Evolutionary conservation across 2,888 invertebrate species (phyloP), one percentile per base, ranked within the genome.

Genomic region (Laspeyria flexula): DNA sequence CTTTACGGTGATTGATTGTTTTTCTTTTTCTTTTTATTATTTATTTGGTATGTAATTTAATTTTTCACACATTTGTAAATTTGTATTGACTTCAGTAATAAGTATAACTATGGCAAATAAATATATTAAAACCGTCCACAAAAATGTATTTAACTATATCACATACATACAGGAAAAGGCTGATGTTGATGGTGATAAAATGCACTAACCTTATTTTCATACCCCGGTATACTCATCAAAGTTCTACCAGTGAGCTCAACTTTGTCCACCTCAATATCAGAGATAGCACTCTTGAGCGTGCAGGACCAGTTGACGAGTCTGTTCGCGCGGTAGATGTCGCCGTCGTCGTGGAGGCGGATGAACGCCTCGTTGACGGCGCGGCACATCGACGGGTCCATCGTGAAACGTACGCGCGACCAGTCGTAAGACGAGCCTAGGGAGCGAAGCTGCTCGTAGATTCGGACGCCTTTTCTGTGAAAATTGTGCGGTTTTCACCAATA

Each of bases 251-350:
- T 81, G 30, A 99, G 86, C 79, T 99, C 98, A 31, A 96, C 85
- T 88, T 99, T 99, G 82, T 99, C 99, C 1, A 99, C 99, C 89
- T 99, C 99, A 63, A 99, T 99, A 81, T 99, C 99, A 0, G 99
- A 99, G 67, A 99, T 99, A 6, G 99, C 99, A 41, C 99, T 99
- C 79, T 98, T 97, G 10, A 99, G 90, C 0, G 97, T 94, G 79
- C 99, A 99, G 0, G 99, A 99, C 99, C 99, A 99, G 92, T 99
- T 99, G 2, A 99, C 99, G 6, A 99, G 94, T 31, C 81, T 94
- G 73, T 98, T 98, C 42, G 97, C 97, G 11, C 99, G 94, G 86
- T 99, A 99, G 81, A 99, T 98, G 73, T 96, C 94, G 3, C 97
- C 97, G 0, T 93, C 93, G 55, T 98, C 97, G 80, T 98, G 97